Conservation (phyloP, 2,888 invertebrate species). For the Tachina lurida region DNA sequence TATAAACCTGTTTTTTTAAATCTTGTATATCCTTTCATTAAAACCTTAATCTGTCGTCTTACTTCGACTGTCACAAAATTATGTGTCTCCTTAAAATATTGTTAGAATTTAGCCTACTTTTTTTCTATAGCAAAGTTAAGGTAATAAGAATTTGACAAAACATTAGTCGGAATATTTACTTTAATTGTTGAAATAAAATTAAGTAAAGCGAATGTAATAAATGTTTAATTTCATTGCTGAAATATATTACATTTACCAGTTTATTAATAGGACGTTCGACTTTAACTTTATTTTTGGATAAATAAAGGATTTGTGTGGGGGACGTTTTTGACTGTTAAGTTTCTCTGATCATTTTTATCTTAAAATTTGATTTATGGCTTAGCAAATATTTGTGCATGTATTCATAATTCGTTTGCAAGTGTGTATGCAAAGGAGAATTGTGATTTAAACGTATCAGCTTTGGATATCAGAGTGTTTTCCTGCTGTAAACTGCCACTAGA, state of each 20-base stretch:
- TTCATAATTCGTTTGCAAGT: slow-evolving; percentile 6
- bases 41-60: background rate
- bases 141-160: background rate
- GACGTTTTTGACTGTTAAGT: background rate
- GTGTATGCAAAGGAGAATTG: background rate
- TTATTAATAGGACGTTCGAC: background rate
- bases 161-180: background rate
- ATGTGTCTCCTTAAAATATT: background rate
- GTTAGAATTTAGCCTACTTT: background rate
- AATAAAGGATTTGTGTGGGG: background rate
- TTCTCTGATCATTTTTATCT: background rate
- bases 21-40: background rate
- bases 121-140: background rate
- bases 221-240: slow-evolving; percentile 15
- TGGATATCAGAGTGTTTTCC: background rate
- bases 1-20: background rate
- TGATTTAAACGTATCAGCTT: background rate
- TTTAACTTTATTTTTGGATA: background rate
- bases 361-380: background rate
- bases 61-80: background rate
- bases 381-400: background rate
- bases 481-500: background rate
- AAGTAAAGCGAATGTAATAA: slow-evolving; percentile 10
- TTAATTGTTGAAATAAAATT: slow-evolving; percentile 1
- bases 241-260: background rate